A percentile compares a stretch with the other conserved stretches of the same genome.
These are phyloP conservation scores for Melinopterus prodromus DNA, from an alignment of 2,888 invertebrate genomes.

Conservation along the genomic window DNA sequence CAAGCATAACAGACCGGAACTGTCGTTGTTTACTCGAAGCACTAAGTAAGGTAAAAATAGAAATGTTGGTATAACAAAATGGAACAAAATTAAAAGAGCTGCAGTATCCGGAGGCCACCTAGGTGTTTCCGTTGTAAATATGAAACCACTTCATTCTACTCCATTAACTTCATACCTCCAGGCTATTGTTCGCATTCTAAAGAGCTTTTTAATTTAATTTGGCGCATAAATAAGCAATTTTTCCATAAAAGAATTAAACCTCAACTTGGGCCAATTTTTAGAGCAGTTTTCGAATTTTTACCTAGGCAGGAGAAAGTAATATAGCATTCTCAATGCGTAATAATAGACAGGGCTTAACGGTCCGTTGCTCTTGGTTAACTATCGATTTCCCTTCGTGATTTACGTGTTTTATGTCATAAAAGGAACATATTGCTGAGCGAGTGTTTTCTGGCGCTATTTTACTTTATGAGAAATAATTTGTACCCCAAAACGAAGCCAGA, in stretches of 20 bases:
- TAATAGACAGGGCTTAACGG: not conserved
- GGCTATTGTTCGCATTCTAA: too few species aligned
- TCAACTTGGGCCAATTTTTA: not conserved
- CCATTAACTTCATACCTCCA: too few species aligned
- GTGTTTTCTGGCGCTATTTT: not conserved
- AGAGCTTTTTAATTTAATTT: too few species aligned
- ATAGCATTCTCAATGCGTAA: not conserved
- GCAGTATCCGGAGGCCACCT: too few species aligned
- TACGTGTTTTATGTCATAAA: not conserved
- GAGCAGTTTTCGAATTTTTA: not conserved
- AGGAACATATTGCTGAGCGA: not conserved
- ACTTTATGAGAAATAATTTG: not conserved
- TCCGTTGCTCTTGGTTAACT: not conserved
- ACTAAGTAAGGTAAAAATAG: too few species aligned
- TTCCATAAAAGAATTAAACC: not conserved
- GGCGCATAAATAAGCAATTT: not conserved
- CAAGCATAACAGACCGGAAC: too few species aligned
- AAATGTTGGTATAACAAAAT: too few species aligned
- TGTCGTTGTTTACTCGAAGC: too few species aligned
- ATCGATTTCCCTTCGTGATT: not conserved
- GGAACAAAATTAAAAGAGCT: too few species aligned
- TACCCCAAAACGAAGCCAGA: too few species aligned
- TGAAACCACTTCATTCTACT: too few species aligned
- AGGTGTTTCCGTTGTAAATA: too few species aligned
- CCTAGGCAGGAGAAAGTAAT: not conserved